Conservation (phyloP, 2,797 vertebrate genomes). For the Chrysolophus pictus region DNA sequence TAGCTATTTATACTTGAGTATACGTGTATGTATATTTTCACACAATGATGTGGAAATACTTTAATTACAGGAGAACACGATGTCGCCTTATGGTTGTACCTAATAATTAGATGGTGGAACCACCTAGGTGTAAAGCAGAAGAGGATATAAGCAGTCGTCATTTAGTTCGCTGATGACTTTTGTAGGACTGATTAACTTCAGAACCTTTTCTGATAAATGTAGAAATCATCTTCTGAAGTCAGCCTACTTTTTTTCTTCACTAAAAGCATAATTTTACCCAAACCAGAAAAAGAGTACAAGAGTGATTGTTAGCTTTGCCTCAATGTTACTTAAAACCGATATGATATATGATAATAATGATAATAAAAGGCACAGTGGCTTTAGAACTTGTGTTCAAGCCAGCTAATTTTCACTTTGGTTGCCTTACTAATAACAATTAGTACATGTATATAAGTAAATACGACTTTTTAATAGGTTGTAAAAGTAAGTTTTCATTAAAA, state of each 20-base stretch:
- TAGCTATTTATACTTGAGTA: neutral
- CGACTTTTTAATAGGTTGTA: neutral
- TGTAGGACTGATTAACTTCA: neutral
- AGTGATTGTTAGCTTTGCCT: neutral
- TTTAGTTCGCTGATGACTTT: neutral
- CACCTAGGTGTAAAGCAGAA: neutral
- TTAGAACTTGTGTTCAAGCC: neutral
- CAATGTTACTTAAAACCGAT: neutral
- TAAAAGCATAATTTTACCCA: neutral
- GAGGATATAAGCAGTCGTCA: accelerated
- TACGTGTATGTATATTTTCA: neutral
- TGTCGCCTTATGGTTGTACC: neutral
- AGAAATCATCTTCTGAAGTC: neutral
- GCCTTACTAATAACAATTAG: neutral
- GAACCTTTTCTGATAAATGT: neutral
- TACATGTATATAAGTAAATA: neutral
- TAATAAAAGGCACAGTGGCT: neutral
- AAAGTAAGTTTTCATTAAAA: neutral
- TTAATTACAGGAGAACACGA: neutral
- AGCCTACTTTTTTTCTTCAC: neutral
- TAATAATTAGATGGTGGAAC: neutral
- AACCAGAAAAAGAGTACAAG: neutral
- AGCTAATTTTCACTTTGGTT: neutral
- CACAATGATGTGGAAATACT: neutral
- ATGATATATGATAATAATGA: neutral